Conservation (phyloP, 2,888 invertebrate genomes). For the Nycteola revayana region DNA sequence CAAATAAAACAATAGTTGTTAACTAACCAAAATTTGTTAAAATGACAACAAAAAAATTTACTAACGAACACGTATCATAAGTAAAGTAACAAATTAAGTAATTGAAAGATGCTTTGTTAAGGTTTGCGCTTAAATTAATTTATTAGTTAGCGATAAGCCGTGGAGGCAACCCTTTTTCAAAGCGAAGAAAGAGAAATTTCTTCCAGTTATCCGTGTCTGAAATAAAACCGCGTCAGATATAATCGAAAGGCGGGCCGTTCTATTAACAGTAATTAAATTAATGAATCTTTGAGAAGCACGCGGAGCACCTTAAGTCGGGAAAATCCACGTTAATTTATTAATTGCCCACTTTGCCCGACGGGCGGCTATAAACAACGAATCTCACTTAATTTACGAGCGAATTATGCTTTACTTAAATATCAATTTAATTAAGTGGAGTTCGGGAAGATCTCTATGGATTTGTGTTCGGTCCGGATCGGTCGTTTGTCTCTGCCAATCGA, state of each 20-base stretch:
- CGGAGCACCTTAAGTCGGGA: conserved; percentile 69
- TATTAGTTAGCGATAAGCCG: neutral
- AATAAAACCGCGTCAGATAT: conserved; percentile 25
- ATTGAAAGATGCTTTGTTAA: too few species aligned
- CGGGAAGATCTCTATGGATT: conserved; percentile 64
- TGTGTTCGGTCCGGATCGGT: conserved; percentile 41
- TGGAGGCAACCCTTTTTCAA: conserved; percentile 5
- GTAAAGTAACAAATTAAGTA: too few species aligned
- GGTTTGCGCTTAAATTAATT: too few species aligned
- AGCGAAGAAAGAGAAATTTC: neutral
- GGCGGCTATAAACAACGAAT: conserved; percentile 76
- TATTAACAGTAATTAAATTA: conserved; percentile 67
- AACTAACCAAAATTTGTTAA: too few species aligned
- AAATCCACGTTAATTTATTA: conserved; percentile 79
- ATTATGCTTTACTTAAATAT: conserved; percentile 82
- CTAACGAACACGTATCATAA: too few species aligned
- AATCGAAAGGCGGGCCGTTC: conserved; percentile 36
- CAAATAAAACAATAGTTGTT: too few species aligned
- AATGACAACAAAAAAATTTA: too few species aligned
- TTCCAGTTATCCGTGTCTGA: conserved; percentile 4
- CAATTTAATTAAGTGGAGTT: conserved; percentile 81
- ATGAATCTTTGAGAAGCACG: conserved; percentile 64
- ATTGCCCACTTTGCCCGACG: conserved; percentile 71
- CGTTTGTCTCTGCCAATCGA: conserved; percentile 70
- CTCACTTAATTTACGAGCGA: conserved; percentile 80